Conservation (phyloP, 30 jellyfish, hydroid and myxozoan genomes). For the Rhopilema esculentum region DNA sequence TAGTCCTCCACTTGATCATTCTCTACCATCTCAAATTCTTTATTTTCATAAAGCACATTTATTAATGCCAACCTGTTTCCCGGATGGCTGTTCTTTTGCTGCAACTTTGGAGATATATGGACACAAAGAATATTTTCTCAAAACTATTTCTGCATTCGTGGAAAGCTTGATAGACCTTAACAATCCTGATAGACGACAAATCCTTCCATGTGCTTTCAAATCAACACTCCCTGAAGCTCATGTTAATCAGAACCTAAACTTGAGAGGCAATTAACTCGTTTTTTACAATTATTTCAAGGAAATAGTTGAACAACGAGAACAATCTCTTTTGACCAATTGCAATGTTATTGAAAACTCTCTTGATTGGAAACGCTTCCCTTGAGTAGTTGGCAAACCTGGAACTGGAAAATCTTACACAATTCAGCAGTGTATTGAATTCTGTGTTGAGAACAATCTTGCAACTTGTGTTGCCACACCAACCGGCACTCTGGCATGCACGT, state of each 20-base stretch:
- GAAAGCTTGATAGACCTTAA: not conserved
- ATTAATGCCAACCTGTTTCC: not conserved
- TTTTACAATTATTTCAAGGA: not conserved
- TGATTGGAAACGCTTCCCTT: not conserved
- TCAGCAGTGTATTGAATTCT: not conserved
- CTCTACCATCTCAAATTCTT: not conserved
- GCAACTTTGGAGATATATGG: not conserved
- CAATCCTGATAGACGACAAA: not conserved
- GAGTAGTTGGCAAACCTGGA: not conserved
- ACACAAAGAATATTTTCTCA: conserved; percentile 1
- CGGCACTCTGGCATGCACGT: conserved; percentile 10
- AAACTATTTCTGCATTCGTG: not conserved
- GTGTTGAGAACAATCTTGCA: not conserved
- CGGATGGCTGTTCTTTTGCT: not conserved
- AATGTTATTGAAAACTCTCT: not conserved
- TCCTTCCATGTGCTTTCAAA: not conserved
- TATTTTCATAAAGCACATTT: conserved; percentile 18
- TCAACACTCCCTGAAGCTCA: not conserved
- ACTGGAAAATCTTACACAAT: not conserved
- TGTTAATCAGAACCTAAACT: not conserved
- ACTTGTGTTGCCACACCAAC: conserved; percentile 8
- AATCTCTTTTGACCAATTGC: not conserved
- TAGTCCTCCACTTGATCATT: not conserved
- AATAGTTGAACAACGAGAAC: not conserved
- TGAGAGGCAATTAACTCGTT: not conserved